Base-by-base conservation (phyloP, 2,797 vertebrate genomes). In the Parambassis ranga region DNA sequence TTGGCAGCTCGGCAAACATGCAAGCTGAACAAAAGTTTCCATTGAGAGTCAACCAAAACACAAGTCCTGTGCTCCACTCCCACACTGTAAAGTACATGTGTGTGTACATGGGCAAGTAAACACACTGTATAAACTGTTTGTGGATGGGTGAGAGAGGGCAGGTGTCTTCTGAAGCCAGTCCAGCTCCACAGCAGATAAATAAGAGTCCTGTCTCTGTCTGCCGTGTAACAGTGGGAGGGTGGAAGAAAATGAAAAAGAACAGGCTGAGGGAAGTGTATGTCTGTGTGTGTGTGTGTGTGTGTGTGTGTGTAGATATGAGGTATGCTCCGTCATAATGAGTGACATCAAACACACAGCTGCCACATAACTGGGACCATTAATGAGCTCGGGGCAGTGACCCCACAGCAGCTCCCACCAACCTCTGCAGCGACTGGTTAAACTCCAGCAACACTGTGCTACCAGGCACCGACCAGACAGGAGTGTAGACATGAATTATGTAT, bases 331-430 rank as follows among this genome's bases (percentile, higher is more conserved):
- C 23, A 41, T 83, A 85, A 81, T 84, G 75, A 84, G 76, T 83
- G 85, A 86, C 89, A 90, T 89, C 87, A 87, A 88, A 90, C 82
- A 78, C 78, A 81, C 84, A 88, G 77, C 86, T 86, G 86, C 79
- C 84, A 82, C 88, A 88, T 85, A 89, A 83, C 78, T 72, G 61
- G 75, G 58, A 50, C 64, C 81, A 77, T 77, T 87, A 90, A 88
- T 87, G 87, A 90, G 85, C 68, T 41, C 42, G 7, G 62, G 50
- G 83, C 83, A 64, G 66, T 88, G 87, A 88, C 85, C 85, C 77
- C 38, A 59, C 80, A 87, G 75, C 71, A 71, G 75, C 74, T 71
- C 14, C 47, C 9, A 28, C 7, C 70, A 84, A 86, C 87, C 85
- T 77, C 67, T 66, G 73, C n/a, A 71, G 85, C 85, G 83, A 84